Evolutionary conservation across 2,797 vertebrate genomes (phyloP).

Genomic region (Rhinella marina): DNA sequence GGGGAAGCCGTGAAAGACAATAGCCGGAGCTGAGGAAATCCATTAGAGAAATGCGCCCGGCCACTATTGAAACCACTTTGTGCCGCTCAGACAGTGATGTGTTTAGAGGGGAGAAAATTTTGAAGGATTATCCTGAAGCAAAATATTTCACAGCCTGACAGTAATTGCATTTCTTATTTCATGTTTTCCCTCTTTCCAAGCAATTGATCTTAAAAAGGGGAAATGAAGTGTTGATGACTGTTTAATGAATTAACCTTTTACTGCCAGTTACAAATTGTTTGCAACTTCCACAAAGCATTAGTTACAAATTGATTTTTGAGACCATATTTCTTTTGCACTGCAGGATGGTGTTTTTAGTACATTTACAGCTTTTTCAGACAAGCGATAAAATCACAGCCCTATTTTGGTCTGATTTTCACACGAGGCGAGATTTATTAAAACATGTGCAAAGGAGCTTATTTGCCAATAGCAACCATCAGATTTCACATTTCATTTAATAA

Average conservation of each 20-base stretch:
- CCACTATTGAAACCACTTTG: slow-evolving; percentile 41
- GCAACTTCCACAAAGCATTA: not conserved
- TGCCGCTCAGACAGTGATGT: slow-evolving; percentile 30
- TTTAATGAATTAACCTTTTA: slow-evolving; percentile 36
- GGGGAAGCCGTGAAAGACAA: slow-evolving; percentile 37
- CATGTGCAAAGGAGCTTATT: no score
- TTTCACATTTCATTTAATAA: no score
- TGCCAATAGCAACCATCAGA: no score
- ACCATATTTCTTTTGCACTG: not conserved
- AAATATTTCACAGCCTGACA: slow-evolving; percentile 63
- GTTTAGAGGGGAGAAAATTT: slow-evolving; percentile 47
- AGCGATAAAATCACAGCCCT: no score
- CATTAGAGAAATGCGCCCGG: slow-evolving; percentile 57
- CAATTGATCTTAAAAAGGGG: slow-evolving; percentile 49
- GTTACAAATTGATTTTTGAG: not conserved
- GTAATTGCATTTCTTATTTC: slow-evolving; percentile 54
- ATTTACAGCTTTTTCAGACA: not conserved
- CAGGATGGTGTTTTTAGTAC: not conserved
- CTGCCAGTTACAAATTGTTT: slow-evolving; percentile 9
- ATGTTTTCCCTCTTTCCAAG: slow-evolving; percentile 39
- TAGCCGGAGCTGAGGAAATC: slow-evolving; percentile 55
- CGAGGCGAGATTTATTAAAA: no score
- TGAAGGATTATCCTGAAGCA: slow-evolving; percentile 53
- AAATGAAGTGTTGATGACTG: slow-evolving; percentile 40
- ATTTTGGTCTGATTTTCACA: no score